Base-by-base conservation (phyloP, 2,888 invertebrate genomes). In the Epinotia ramella region DNA sequence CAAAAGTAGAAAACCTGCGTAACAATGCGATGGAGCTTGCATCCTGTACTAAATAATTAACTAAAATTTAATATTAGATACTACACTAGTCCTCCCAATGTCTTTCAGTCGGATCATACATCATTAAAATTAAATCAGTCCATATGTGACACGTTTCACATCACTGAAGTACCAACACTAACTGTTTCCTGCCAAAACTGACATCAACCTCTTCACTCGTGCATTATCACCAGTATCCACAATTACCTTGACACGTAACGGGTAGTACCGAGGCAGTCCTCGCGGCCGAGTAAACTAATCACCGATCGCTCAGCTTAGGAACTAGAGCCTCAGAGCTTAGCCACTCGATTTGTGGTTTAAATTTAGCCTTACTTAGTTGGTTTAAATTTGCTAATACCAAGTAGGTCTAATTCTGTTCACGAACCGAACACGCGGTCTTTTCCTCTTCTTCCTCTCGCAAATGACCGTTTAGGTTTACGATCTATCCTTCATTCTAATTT, bases 1-100 rank as follows among this genome's bases (percentile, higher is more conserved):
- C 71, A 76, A 76, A 76, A 76, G 71, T 76, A 76, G 65, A 76
- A 76, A 76, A 72, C 76, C 67, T 75, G 53, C 71, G 72, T 76
- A 75, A 75, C 74, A 65, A 56, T 75, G 75, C 75, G 76, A 76
- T 76, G 72, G 65, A 75, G 56, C 75, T 66, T 62, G 67, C 62
- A 62, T 53, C 60, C 76, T 72, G 76, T 63, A 28, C 72, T 76
- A 67, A 67, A 71, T 44, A 56, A 44, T 71, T 71, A 66, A 76
- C 76, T 76, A 76, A 63, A 66, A 28, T 59, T 66, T 56, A 67
- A 40, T 18, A 60, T 62, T 69, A 69, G 24, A 60, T 28, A 67
- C 67, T 63, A 66, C 56, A 66, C 71, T 76, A 69, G n/a, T 56
- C 60, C 24, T 40, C 28, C 65, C 20, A 33, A 40, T 68, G 67